Conservation (phyloP, 2,113 vertebrate genomes). For the Miniopterus natalensis region DNA sequence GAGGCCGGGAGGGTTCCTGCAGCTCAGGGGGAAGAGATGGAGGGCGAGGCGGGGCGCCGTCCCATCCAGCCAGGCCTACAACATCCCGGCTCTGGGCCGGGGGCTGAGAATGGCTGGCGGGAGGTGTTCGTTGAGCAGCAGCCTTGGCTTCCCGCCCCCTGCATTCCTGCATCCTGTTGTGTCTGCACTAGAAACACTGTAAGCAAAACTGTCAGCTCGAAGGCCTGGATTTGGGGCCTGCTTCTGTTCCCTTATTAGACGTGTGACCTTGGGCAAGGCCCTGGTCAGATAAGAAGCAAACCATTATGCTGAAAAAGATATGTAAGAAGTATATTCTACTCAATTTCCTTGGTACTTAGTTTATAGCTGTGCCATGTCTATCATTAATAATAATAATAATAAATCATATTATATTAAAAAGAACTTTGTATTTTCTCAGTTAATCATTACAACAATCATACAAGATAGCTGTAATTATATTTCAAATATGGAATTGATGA, state of each 20-base stretch:
- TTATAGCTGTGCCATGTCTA: background rate
- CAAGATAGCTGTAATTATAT: background rate
- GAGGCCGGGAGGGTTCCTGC: slow-evolving; percentile 73
- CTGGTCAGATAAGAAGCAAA: background rate
- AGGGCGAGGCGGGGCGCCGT: background rate
- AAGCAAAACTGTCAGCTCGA: background rate
- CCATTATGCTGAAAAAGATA: background rate
- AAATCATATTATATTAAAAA: background rate
- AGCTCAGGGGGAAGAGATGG: background rate
- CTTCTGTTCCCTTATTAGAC: background rate
- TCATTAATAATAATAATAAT: background rate
- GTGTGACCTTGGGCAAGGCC: background rate
- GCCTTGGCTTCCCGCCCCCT: no score
- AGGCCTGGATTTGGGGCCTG: background rate
- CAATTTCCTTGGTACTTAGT: background rate
- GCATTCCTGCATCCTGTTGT: rapidly evolving
- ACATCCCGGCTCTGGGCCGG: background rate
- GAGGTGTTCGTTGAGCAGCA: rapidly evolving
- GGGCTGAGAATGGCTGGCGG: background rate
- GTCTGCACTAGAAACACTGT: background rate
- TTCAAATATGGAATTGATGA: background rate
- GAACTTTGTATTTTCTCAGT: background rate
- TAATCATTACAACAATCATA: background rate
- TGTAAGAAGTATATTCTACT: background rate
- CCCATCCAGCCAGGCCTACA: rapidly evolving